Evolutionary conservation across 2,797 vertebrate genomes (phyloP).

Genomic region (Chelmon rostratus): DNA sequence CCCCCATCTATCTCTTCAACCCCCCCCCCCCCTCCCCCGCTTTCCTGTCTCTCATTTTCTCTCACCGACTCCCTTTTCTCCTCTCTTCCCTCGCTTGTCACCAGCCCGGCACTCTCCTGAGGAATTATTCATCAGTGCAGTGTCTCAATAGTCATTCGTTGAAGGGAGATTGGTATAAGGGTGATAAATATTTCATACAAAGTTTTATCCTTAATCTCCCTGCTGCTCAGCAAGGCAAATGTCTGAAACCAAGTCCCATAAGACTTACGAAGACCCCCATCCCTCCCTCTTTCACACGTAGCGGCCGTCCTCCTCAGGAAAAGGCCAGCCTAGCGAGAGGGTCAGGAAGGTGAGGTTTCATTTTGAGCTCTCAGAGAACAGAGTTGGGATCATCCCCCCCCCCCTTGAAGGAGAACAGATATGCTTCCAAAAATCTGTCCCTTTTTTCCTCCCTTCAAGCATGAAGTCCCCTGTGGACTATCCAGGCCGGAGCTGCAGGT

Average conservation of each 20-base stretch:
- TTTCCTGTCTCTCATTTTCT: constrained; percentile 43
- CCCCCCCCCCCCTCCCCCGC: constrained; percentile 1
- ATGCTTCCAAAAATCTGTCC: constrained; percentile 27
- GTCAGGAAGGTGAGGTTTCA: constrained; percentile 68
- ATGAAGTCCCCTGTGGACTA: constrained; percentile 60
- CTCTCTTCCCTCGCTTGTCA: constrained; percentile 33
- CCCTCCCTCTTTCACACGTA: constrained; percentile 27
- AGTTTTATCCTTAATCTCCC: constrained; percentile 77
- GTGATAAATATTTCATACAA: constrained; percentile 81
- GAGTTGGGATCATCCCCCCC: constrained; percentile 36
- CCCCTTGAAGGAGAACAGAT: constrained; percentile 22
- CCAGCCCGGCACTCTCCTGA: constrained; percentile 59
- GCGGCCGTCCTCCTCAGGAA: constrained; percentile 48
- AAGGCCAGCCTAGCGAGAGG: constrained; percentile 61
- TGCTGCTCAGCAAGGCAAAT: constrained; percentile 71
- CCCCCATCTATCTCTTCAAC: constrained; percentile 33
- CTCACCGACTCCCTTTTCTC: constrained; percentile 27
- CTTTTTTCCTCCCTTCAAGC: constrained; percentile 27
- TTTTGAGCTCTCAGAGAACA: constrained; percentile 64
- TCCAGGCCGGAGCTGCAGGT: constrained; percentile 41
- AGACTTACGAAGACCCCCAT: constrained; percentile 46
- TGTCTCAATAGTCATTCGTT: constrained; percentile 74
- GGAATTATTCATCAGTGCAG: constrained; percentile 79
- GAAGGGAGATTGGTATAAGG: constrained; percentile 73
- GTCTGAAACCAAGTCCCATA: constrained; percentile 55